Conservation (phyloP, 2,888 invertebrate species). For the Polymixis lichenea region DNA sequence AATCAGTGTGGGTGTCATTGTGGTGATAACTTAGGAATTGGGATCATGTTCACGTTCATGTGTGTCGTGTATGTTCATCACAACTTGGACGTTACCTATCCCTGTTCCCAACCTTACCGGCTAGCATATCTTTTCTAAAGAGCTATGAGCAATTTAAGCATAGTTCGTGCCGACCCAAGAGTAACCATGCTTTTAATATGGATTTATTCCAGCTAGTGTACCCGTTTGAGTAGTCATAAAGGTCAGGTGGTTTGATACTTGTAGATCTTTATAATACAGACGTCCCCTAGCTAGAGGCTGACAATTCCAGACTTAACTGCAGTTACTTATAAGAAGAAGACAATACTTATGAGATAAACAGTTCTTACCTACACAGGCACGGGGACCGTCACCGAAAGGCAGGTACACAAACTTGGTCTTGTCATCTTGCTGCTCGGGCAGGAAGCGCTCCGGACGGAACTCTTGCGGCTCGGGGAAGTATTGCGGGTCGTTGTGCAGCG, state of each 20-base stretch:
- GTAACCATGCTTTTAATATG: neutral
- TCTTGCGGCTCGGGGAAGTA: slow-evolving; percentile 76
- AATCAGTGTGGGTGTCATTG: no score
- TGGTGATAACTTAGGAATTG: neutral
- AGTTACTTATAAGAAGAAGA: neutral
- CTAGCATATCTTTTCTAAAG: neutral
- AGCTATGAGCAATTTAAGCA: neutral
- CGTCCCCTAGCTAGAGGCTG: neutral
- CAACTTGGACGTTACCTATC: neutral
- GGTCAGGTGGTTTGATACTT: neutral
- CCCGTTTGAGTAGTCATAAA: neutral
- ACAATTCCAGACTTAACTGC: neutral
- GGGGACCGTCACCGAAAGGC: slow-evolving; percentile 82
- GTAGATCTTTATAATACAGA: neutral
- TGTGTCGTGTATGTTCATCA: neutral
- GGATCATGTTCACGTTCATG: neutral
- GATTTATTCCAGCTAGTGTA: neutral
- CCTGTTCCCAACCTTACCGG: neutral
- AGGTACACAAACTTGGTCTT: slow-evolving; percentile 76
- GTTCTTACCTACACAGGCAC: slow-evolving; percentile 80
- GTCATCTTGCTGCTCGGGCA: slow-evolving; percentile 69
- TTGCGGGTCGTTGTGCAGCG: slow-evolving; percentile 78
- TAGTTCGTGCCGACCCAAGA: no score
- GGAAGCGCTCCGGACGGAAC: slow-evolving; percentile 79
- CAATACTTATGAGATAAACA: slow-evolving; percentile 1